Conservation (phyloP, 2,888 invertebrate species). For the Campoletis raptor region DNA sequence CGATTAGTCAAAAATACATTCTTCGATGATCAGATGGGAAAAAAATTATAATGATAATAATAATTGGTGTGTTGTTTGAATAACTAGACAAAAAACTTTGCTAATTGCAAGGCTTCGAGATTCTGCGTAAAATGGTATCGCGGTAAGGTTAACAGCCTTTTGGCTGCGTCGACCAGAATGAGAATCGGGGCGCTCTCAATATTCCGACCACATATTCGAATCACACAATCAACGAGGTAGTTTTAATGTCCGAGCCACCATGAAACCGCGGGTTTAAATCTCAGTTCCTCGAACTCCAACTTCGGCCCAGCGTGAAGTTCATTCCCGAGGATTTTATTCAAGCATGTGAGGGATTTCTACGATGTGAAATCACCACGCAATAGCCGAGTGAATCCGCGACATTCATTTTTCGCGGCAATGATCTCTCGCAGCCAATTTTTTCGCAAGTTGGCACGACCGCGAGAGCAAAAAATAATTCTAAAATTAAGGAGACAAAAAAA, state of each 20-base stretch:
- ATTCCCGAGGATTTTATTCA: background rate
- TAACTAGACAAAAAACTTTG: slow-evolving; percentile 1
- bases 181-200: background rate
- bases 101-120: background rate
- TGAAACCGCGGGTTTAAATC: slow-evolving; percentile 7
- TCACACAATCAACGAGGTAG: background rate
- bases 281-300: background rate
- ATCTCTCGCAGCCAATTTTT: background rate
- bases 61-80: too few relatives aligned
- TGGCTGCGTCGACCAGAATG: background rate
- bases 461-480: slow-evolving; percentile 10
- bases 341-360: background rate
- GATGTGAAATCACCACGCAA: background rate
- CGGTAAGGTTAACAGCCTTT: slow-evolving; percentile 4
- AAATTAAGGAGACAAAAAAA: slow-evolving; percentile 25
- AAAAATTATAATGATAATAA: too few relatives aligned
- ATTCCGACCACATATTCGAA: background rate
- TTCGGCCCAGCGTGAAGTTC: background rate
- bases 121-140: background rate
- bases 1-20: too few relatives aligned
- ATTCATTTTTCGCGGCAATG: background rate
- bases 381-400: background rate
- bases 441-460: background rate
- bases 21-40: too few relatives aligned
- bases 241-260: background rate